Conservation (phyloP, 2,888 invertebrate species). For the Neoascia interrupta region DNA sequence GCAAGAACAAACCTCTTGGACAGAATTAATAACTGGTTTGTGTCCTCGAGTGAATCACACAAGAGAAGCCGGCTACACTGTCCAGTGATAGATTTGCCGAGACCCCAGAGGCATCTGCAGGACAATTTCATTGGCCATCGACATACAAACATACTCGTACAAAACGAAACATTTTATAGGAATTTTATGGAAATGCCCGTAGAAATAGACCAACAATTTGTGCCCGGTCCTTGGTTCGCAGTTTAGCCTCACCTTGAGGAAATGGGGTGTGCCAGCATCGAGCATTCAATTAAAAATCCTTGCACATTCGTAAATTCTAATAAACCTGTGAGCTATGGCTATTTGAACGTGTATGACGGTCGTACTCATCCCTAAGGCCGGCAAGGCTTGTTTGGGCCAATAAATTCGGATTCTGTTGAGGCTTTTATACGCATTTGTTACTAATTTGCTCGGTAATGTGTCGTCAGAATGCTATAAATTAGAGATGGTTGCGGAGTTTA, state of each 20-base stretch:
- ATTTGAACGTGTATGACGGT: background rate
- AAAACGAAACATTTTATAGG: slow-evolving; percentile 60
- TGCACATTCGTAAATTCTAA: slow-evolving; percentile 66
- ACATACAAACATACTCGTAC: slow-evolving; percentile 15
- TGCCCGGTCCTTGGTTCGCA: too few species aligned
- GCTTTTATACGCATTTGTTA: slow-evolving; percentile 62
- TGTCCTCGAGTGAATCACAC: slow-evolving; percentile 23
- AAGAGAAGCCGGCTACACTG: slow-evolving; percentile 8
- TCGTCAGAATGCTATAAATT: slow-evolving; percentile 60
- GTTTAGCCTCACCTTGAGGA: background rate
- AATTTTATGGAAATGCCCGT: slow-evolving; percentile 59
- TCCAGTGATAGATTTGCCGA: slow-evolving; percentile 54
- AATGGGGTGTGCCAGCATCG: background rate
- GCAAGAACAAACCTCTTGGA: slow-evolving; percentile 10
- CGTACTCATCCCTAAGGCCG: background rate
- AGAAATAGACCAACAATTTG: too few species aligned
- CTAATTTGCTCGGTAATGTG: slow-evolving; percentile 65
- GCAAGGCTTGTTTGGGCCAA: slow-evolving; percentile 41
- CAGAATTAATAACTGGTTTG: slow-evolving; percentile 57
- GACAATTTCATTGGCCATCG: slow-evolving; percentile 13
- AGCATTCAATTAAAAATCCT: slow-evolving; percentile 66
- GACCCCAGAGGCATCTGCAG: slow-evolving; percentile 41
- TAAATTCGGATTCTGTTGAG: slow-evolving; percentile 62
- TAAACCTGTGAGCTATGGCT: slow-evolving; percentile 67
- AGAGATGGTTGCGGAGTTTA: slow-evolving; percentile 57